Base-by-base conservation (phyloP, 2,113 vertebrate species). In the Neodontobutis hainanensis region DNA sequence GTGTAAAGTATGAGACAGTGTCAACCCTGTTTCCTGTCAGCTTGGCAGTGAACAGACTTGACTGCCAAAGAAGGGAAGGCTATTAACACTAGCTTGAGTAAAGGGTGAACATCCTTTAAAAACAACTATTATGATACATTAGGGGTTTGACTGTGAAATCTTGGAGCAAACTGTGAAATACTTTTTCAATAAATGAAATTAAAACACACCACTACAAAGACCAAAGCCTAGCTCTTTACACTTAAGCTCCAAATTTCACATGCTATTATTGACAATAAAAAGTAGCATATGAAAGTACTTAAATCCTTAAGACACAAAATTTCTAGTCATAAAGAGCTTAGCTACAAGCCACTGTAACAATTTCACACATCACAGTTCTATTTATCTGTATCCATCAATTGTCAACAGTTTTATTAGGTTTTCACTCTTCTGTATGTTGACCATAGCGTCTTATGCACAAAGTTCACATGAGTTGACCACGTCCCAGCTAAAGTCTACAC, bases 1-100 rank as follows among this genome's bases (percentile, higher is more conserved):
- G 69, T 81, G 86, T 81, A 73, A 75, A 77, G 77, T 65, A 77
- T 68, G 74, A 85, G 70, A 86, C 81, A 88, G 78, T 75, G 72
- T 75, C 51, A 68, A 60, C 71, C 68, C 79, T 85, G 85, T 86
- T 63, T 80, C 51, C 61, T 50, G 76, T 27, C 78, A 77, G 80
- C 81, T 73, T 83, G 82, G 83, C 79, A 85, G 62, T 16, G 45
- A 61, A 73, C 64, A 66, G 70, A 83, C 76, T 68, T 68, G 71
- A 65, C 78, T 81, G 45, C 62, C 36, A 56, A 65, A 38, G 82
- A 72, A 59, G 38, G 43, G 66, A 72, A 70, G 74, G n/a, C n/a
- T n/a, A n/a, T n/a, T n/a, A 55, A 43, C 35, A 32, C 40, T 56
- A 64, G 55, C 75, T 49, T 61, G 56, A 67, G 36, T 50, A 81